These are phyloP conservation scores for Lithobates pipiens DNA, from an alignment of 2,797 vertebrate genomes.

Conservation along the genomic window DNA sequence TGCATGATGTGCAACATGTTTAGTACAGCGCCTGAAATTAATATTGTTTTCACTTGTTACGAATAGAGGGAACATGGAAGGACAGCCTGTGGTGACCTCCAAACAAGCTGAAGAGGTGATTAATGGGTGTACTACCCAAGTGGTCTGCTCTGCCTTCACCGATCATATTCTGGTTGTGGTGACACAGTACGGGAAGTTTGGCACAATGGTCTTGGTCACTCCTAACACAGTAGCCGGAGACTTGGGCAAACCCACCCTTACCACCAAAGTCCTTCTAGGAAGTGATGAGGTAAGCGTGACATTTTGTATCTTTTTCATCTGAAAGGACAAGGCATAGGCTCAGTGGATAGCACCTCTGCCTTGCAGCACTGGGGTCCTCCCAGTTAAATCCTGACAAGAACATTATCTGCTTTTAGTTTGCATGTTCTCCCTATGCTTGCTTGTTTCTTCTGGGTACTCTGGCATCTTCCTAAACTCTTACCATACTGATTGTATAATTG, in stretches of 20 bases:
- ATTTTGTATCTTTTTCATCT: background rate
- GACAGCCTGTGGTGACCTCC: constrained; percentile 79
- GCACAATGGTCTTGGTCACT: constrained; percentile 88
- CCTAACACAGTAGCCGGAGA: constrained; percentile 81
- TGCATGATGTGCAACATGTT: too few species aligned
- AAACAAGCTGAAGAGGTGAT: constrained; percentile 83
- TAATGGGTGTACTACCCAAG: constrained; percentile 86
- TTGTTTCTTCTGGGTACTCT: too few species aligned
- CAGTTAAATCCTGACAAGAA: too few species aligned
- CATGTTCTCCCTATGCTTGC: too few species aligned
- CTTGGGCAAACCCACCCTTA: constrained; percentile 81
- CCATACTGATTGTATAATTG: too few species aligned
- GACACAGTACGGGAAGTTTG: constrained; percentile 94
- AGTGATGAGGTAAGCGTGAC: constrained; percentile 89
- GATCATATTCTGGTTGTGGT: constrained; percentile 91
- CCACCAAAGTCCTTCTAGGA: constrained; percentile 91
- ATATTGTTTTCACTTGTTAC: background rate
- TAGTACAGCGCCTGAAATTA: background rate
- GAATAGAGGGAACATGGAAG: constrained; percentile 74
- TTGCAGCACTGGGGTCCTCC: too few species aligned
- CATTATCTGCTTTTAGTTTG: too few species aligned
- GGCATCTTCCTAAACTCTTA: too few species aligned
- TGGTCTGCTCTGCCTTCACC: constrained; percentile 92
- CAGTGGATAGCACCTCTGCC: too few species aligned
- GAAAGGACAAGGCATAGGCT: background rate